A percentile compares a stretch with the other conserved stretches of the same genome.
phyloP scores from a whole-genome alignment of 2,888 invertebrate genomes.

The Trichogramma dendrolimi region DNA sequence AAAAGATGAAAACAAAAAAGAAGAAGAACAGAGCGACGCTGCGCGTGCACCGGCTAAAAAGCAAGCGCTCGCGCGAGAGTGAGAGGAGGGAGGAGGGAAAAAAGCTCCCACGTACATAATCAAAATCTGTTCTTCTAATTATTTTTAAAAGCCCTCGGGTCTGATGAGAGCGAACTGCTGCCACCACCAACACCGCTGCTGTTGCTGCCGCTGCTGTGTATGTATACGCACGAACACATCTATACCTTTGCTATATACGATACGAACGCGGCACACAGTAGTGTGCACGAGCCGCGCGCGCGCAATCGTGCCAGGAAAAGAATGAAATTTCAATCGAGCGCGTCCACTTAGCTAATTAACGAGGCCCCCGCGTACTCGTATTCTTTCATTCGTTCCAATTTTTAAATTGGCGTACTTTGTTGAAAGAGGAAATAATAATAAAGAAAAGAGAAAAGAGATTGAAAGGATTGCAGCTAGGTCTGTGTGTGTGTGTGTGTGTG shows the following conservation, averaged over 20 bases:
- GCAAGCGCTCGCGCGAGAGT: too few relatives aligned
- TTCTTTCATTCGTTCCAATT: slow-evolving; percentile 14
- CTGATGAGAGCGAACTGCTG: too few relatives aligned
- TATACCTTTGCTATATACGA: too few relatives aligned
- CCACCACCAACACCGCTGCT: too few relatives aligned
- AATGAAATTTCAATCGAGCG: slow-evolving; percentile 10
- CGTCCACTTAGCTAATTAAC: slow-evolving; percentile 26
- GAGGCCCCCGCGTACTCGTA: slow-evolving; percentile 8
- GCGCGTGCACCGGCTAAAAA: too few relatives aligned
- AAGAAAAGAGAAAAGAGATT: background rate
- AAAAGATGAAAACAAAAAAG: too few relatives aligned
- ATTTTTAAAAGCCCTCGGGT: slow-evolving; percentile 15
- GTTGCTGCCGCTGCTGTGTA: too few relatives aligned
- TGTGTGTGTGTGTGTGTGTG: background rate
- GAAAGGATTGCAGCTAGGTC: background rate
- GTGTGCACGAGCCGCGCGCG: too few relatives aligned
- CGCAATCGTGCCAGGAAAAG: background rate
- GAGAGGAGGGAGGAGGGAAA: too few relatives aligned
- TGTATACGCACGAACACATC: too few relatives aligned
- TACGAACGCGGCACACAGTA: too few relatives aligned
- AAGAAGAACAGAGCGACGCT: too few relatives aligned
- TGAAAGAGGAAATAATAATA: background rate
- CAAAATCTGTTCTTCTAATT: slow-evolving; percentile 16
- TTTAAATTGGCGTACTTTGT: slow-evolving; percentile 16
- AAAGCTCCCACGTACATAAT: background rate